phyloP scores from a whole-genome alignment of 2,113 vertebrate species.

The Syrrhaptes paradoxus region DNA sequence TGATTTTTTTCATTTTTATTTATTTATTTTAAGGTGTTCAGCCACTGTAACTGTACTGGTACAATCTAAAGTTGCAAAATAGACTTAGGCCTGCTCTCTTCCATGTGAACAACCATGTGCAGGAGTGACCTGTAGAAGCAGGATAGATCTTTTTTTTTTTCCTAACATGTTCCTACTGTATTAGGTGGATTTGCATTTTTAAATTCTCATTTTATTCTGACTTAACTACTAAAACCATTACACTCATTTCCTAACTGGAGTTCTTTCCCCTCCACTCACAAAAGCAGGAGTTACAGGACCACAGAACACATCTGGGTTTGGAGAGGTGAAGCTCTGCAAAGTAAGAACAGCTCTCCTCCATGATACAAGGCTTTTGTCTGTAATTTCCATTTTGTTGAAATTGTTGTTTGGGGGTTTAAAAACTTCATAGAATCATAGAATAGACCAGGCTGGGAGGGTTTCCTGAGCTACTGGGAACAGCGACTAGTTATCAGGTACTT shows the following conservation, averaged over 20 bases:
- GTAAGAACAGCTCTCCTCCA: background rate
- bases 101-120: background rate
- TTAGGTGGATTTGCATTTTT: background rate
- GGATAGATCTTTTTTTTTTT: background rate
- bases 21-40: background rate
- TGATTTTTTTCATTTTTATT: background rate
- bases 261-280: background rate
- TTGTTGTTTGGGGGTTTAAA: background rate
- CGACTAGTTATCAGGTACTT: background rate
- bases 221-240: background rate
- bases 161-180: background rate
- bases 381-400: background rate
- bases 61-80: background rate
- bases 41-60: background rate
- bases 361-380: background rate
- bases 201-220: background rate
- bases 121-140: background rate
- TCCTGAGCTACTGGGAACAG: background rate
- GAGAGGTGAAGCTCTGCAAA: background rate
- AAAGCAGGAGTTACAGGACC: background rate
- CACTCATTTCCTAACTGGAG: background rate
- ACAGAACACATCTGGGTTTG: background rate
- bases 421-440: background rate
- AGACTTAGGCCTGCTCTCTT: background rate
- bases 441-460: background rate